Conservation (phyloP, 2,113 vertebrate genomes). For the human (Homo sapiens) region DNA sequence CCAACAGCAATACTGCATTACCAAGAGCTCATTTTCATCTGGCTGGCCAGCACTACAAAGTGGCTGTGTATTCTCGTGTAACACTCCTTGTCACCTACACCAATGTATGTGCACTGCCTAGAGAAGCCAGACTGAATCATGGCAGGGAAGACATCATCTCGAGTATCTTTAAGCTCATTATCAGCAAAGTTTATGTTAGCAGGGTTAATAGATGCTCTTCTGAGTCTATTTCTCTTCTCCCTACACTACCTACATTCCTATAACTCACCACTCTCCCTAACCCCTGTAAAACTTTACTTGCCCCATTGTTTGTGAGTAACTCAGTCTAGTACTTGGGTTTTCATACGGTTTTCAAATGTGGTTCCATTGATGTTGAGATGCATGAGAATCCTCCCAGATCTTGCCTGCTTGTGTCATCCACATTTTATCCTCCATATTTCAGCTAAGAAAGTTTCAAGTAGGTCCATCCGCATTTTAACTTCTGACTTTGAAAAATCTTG, state of each 20-base stretch:
- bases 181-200: neutral
- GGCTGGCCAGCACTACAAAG: accelerated
- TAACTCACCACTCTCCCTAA: neutral
- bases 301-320: neutral
- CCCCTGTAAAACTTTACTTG: too few species aligned
- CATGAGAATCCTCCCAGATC: neutral
- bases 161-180: neutral
- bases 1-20: neutral
- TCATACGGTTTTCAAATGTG: neutral
- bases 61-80: neutral
- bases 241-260: neutral
- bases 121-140: neutral
- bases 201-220: neutral
- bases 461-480: neutral
- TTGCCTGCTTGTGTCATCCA: neutral
- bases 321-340: neutral
- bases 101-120: neutral
- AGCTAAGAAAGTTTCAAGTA: neutral
- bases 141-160: neutral
- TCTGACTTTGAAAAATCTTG: neutral
- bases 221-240: neutral
- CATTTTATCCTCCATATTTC: neutral
- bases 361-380: neutral
- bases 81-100: neutral
- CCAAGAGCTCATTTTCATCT: neutral